phyloP scores from a whole-genome alignment of 2,113 vertebrate species.

The Vombatus ursinus region DNA sequence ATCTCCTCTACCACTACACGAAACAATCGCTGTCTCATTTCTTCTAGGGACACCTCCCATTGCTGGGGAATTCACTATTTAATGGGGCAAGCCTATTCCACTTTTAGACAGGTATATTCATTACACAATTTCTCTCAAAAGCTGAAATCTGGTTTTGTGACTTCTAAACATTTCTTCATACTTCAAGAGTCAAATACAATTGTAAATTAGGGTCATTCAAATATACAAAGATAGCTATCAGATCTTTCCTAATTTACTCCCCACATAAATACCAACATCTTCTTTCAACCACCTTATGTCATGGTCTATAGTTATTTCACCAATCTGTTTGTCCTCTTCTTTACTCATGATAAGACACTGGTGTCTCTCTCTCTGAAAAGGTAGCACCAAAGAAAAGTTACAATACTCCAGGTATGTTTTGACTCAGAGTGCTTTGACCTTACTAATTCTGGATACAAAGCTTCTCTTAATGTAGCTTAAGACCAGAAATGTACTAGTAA shows the following conservation, averaged over 20 bases:
- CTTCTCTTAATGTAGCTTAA: too few species aligned
- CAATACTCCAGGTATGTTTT: background rate
- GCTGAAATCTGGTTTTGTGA: background rate
- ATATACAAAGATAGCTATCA: background rate
- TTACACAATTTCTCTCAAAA: background rate
- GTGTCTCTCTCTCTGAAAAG: background rate
- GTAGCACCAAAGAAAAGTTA: background rate
- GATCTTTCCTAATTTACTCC: background rate
- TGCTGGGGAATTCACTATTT: background rate
- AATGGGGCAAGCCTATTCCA: background rate
- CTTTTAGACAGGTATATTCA: background rate
- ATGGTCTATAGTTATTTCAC: background rate
- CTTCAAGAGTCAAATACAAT: background rate
- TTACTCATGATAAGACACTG: background rate
- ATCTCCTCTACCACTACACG: background rate
- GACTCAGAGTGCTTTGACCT: background rate
- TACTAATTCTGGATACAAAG: background rate
- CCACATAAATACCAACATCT: background rate
- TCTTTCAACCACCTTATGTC: background rate
- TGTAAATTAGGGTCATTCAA: background rate
- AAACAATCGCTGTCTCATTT: background rate
- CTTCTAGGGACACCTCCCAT: background rate
- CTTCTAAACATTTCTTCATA: background rate
- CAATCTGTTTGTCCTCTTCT: background rate
- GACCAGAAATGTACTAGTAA: background rate